Percentiles rank a stretch among this genome's conserved stretches.
Conservation (phyloP, 2,797 vertebrate species). For the Myiotriccus ornatus region DNA sequence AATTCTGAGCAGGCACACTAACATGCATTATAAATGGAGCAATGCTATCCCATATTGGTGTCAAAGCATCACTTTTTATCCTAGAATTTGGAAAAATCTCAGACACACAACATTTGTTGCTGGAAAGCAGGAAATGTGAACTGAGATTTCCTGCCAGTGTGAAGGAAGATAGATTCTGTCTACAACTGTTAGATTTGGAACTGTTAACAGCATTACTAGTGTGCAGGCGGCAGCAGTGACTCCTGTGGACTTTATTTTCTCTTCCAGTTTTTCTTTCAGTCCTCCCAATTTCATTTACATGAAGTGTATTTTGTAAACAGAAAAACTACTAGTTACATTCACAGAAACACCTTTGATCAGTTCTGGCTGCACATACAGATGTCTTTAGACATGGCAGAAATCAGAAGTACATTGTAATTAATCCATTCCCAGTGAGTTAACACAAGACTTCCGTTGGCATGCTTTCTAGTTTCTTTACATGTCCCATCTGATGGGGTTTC, state of each 20-base stretch:
- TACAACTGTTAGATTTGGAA: not conserved
- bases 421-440: not conserved
- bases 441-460: accelerated
- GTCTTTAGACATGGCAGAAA: not conserved
- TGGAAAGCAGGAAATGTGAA: not conserved
- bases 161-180: not conserved
- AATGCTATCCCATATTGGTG: not conserved
- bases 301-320: not conserved
- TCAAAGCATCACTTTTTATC: not conserved
- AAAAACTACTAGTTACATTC: not conserved
- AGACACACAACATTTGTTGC: not conserved
- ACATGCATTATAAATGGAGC: not conserved
- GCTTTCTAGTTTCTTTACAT: not conserved
- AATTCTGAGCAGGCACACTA: not conserved
- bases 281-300: not conserved
- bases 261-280: not conserved
- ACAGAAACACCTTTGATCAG: not conserved
- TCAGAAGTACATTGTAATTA: not conserved
- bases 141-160: not conserved
- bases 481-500: not conserved
- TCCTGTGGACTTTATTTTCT: not conserved
- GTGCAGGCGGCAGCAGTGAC: not conserved
- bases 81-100: not conserved
- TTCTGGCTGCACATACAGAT: not conserved
- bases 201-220: not conserved